Conservation (phyloP, 2,113 vertebrate species). For the Aspidoscelis tigris region DNA sequence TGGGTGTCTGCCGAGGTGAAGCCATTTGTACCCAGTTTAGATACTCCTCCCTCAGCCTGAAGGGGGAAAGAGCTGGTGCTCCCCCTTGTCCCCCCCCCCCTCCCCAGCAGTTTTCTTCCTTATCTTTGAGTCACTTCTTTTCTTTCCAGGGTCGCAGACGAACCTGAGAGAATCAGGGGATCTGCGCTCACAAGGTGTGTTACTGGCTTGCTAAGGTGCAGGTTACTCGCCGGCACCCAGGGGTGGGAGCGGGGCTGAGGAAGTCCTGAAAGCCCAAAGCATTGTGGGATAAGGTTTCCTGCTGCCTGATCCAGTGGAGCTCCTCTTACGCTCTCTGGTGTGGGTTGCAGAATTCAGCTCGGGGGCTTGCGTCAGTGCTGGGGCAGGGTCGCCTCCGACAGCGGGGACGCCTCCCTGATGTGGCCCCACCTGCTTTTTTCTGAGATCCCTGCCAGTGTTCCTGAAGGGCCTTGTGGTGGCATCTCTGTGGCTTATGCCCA, state of each 20-base stretch:
- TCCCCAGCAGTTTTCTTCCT: background rate
- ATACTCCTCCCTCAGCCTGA: too few species aligned
- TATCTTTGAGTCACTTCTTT: background rate
- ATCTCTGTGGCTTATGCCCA: too few species aligned
- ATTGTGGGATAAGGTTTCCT: too few species aligned
- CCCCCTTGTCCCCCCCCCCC: background rate
- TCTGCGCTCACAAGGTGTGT: constrained; percentile 92
- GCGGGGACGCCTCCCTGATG: background rate
- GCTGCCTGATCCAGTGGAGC: too few species aligned
- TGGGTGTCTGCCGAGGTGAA: too few species aligned
- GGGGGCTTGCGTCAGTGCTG: background rate
- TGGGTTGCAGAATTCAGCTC: background rate
- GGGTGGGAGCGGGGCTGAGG: background rate
- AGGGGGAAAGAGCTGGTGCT: background rate
- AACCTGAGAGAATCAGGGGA: constrained; percentile 98
- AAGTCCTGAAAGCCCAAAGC: background rate
- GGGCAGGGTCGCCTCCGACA: background rate
- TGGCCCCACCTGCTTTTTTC: background rate
- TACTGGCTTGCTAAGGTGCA: background rate
- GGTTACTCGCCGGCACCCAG: too few species aligned
- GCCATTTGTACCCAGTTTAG: background rate
- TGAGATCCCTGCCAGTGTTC: background rate
- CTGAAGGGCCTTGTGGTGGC: background rate
- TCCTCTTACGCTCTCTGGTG: too few species aligned
- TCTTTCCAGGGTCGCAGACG: constrained; percentile 90